phyloP scores from a whole-genome alignment of 2,797 vertebrate genomes.

The Ceryle rudis region DNA sequence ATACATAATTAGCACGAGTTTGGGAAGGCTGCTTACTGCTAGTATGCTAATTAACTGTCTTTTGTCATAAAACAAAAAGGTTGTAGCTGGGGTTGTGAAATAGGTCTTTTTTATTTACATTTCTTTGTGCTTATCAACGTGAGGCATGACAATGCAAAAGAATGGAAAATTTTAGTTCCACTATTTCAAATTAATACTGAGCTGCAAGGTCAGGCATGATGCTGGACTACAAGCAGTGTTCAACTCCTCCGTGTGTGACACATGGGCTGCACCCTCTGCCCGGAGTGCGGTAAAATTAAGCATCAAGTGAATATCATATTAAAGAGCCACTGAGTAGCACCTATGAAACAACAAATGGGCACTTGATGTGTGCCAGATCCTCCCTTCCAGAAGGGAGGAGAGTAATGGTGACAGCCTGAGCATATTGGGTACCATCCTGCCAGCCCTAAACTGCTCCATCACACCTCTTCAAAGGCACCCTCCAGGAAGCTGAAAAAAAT shows the following conservation, averaged over 20 bases:
- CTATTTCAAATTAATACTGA: slow-evolving; percentile 62
- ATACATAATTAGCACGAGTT: slow-evolving; percentile 90
- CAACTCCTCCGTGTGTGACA: rapidly evolving
- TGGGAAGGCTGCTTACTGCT: slow-evolving; percentile 86
- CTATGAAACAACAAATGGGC: background rate
- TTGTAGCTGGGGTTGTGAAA: slow-evolving; percentile 78
- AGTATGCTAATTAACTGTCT: slow-evolving; percentile 89
- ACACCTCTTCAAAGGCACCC: background rate
- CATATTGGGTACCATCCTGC: background rate
- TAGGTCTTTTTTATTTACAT: slow-evolving; percentile 86
- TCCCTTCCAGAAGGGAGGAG: background rate
- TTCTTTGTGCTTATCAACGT: slow-evolving; percentile 79
- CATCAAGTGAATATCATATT: background rate
- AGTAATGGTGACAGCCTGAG: background rate
- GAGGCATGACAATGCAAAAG: slow-evolving; percentile 83
- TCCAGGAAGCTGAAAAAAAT: background rate
- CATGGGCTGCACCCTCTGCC: background rate
- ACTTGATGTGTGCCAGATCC: background rate
- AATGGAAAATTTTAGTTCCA: slow-evolving; percentile 79
- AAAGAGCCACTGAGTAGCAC: background rate
- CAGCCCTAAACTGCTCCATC: background rate
- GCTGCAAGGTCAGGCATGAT: slow-evolving; percentile 63
- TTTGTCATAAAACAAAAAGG: slow-evolving; percentile 88
- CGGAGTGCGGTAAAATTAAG: background rate
- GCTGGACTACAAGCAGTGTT: background rate